Conservation (phyloP, 2,888 invertebrate species). For the Chrysolina haemoptera region DNA sequence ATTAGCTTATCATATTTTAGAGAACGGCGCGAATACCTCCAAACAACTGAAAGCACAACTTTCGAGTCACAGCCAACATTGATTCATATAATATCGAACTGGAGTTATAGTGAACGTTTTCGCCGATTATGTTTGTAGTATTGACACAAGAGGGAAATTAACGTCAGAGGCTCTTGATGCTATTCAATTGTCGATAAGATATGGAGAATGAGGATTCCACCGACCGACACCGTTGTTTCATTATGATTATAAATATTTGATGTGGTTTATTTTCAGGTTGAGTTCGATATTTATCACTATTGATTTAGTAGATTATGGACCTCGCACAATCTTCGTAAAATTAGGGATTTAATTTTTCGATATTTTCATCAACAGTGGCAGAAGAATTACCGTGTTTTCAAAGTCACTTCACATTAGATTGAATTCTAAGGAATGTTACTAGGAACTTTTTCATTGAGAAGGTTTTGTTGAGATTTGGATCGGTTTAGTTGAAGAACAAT, state of each 20-base stretch:
- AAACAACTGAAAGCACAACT: constrained; percentile 16
- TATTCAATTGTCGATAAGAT: constrained; percentile 36
- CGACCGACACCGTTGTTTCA: constrained; percentile 23
- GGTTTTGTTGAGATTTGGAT: too few relatives aligned
- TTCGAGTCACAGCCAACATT: constrained; percentile 3
- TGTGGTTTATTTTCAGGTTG: neutral
- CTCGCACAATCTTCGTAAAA: too few relatives aligned
- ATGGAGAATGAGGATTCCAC: constrained; percentile 15
- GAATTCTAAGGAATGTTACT: too few relatives aligned
- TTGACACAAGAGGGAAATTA: constrained; percentile 36
- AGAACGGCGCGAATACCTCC: constrained; percentile 9
- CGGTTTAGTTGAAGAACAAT: too few relatives aligned
- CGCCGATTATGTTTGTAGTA: constrained; percentile 23
- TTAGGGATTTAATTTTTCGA: too few relatives aligned
- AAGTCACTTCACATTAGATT: too few relatives aligned
- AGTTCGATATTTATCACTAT: neutral
- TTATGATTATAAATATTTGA: constrained; percentile 23
- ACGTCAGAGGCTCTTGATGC: constrained; percentile 21
- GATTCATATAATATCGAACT: constrained; percentile 9
- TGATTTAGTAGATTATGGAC: neutral
- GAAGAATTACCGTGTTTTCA: too few relatives aligned
- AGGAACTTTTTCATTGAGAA: too few relatives aligned
- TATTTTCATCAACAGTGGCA: too few relatives aligned
- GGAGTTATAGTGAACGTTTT: constrained; percentile 26
- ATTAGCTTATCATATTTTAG: neutral